Evolutionary conservation across 1,140 invertebrate genomes (phyloP).

Genomic region (Phymastichus coffea): DNA sequence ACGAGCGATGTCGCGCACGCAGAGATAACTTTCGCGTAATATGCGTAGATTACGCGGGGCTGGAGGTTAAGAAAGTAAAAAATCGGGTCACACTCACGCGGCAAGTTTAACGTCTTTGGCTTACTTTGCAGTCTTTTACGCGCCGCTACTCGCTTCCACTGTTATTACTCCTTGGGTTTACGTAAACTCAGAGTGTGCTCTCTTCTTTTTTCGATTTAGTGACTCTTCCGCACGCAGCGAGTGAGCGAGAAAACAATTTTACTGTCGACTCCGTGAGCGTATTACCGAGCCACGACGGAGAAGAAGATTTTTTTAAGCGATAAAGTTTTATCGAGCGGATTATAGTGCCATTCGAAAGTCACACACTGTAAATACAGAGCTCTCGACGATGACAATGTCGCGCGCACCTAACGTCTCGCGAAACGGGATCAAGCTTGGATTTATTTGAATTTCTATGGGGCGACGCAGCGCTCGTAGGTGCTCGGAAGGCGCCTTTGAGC

Average conservation of each 20-base stretch:
- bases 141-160: neutral
- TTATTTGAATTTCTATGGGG: too few relatives aligned
- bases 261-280: slow-evolving; percentile 9
- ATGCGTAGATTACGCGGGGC: slow-evolving; percentile 3
- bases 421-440: too few relatives aligned
- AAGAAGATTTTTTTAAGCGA: neutral
- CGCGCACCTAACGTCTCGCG: too few relatives aligned
- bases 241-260: slow-evolving; percentile 12
- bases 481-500: too few relatives aligned
- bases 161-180: neutral
- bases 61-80: slow-evolving; percentile 12
- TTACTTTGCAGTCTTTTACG: neutral
- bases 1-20: neutral
- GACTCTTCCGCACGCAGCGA: neutral
- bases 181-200: neutral
- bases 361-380: neutral
- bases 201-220: neutral
- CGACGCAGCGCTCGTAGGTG: too few relatives aligned
- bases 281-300: too few relatives aligned
- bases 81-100: slow-evolving; percentile 10
- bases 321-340: slow-evolving; percentile 10
- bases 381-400: too few relatives aligned
- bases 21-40: slow-evolving; percentile 13
- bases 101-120: slow-evolving; percentile 1
- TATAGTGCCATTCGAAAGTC: slow-evolving; percentile 1